Conservation (phyloP, 2,113 vertebrate species). For the Cnemophilus loriae region DNA sequence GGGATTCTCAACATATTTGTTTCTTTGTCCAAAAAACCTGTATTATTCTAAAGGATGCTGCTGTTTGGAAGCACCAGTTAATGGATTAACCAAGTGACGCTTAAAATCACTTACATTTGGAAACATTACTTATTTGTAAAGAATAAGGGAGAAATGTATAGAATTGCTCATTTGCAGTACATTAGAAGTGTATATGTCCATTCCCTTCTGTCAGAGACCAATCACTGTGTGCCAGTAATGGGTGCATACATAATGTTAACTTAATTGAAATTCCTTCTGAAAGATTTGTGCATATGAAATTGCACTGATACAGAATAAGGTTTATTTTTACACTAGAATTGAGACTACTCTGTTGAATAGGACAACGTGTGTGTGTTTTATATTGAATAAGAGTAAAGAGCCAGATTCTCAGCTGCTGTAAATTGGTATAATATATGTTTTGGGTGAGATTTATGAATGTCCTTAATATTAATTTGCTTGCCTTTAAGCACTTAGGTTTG, state of each 20-base stretch:
- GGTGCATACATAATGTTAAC: conserved; percentile 62
- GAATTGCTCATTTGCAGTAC: conserved; percentile 39
- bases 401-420: background rate
- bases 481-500: conserved; percentile 63
- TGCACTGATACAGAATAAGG: conserved; percentile 39
- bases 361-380: background rate
- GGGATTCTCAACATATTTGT: conserved; percentile 16
- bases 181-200: conserved; percentile 53
- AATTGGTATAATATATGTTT: conserved; percentile 41
- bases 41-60: background rate
- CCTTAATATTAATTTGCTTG: conserved; percentile 65
- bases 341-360: background rate
- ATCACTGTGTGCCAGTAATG: conserved; percentile 48
- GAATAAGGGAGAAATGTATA: conserved; percentile 31
- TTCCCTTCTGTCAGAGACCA: conserved; percentile 50
- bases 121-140: conserved; percentile 29
- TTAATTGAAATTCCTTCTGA: conserved; percentile 66
- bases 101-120: conserved; percentile 46
- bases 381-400: background rate
- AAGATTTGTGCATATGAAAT: conserved; percentile 62
- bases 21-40: conserved; percentile 24
- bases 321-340: conserved; percentile 51
- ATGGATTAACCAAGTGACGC: conserved; percentile 34
- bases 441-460: conserved; percentile 48
- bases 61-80: conserved; percentile 7